Evolutionary conservation across 2,113 vertebrate species (phyloP).

Genomic region (Pyxicephalus adspersus): DNA sequence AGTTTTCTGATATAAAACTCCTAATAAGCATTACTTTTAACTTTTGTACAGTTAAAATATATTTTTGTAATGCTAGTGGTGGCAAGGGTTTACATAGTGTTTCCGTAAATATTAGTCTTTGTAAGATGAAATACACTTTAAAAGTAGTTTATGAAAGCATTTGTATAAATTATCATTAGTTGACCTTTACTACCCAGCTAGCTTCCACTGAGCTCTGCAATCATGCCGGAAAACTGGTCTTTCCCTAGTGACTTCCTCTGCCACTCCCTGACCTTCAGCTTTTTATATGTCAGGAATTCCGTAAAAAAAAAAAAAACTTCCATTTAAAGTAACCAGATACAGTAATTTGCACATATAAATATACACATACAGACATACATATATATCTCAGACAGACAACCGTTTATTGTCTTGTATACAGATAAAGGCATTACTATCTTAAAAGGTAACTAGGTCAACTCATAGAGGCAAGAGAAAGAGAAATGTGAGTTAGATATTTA

Average conservation of each 20-base stretch:
- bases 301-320: background rate
- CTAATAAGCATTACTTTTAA: no score
- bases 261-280: constrained; percentile 50
- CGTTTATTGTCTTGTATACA: no score
- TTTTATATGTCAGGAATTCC: constrained; percentile 46
- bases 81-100: background rate
- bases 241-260: constrained; percentile 48
- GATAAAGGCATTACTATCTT: no score
- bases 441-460: no score
- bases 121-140: background rate
- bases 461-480: no score
- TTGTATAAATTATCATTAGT: constrained; percentile 39
- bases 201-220: constrained; percentile 21
- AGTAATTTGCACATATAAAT: no score
- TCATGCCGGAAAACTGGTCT: constrained; percentile 46
- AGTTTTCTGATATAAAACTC: no score
- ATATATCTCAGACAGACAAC: no score
- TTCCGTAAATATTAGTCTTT: background rate
- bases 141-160: constrained; percentile 44
- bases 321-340: background rate
- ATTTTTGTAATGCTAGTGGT: no score
- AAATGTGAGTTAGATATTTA: no score
- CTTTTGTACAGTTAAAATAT: no score
- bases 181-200: constrained; percentile 22
- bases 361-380: no score